These are phyloP conservation scores for Drosophila stalkeri DNA, from an alignment of 2,888 invertebrate genomes.

Conservation along the genomic window DNA sequence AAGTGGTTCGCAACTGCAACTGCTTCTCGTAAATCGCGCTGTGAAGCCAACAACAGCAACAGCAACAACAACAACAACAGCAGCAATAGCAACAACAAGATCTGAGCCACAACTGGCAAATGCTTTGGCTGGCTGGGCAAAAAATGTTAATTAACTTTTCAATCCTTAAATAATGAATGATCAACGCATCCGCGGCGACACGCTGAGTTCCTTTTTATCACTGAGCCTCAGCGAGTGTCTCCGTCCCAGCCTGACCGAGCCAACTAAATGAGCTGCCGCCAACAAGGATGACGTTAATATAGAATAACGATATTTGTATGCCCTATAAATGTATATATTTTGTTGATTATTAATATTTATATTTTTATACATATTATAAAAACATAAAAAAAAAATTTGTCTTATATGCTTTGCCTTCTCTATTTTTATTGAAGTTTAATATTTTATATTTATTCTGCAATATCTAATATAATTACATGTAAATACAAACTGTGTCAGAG, in stretches of 20 bases:
- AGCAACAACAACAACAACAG: slow-evolving; percentile 16
- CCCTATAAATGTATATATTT: not conserved
- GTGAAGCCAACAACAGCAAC: slow-evolving; percentile 32
- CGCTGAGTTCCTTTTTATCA: slow-evolving; percentile 85
- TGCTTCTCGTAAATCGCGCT: slow-evolving; percentile 72
- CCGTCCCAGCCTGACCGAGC: slow-evolving; percentile 10
- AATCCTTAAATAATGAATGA: slow-evolving; percentile 85
- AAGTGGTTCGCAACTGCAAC: slow-evolving; percentile 51
- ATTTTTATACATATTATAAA: too few relatives aligned
- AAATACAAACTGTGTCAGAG: too few relatives aligned
- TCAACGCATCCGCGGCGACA: slow-evolving; percentile 85
- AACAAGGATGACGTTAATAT: slow-evolving; percentile 8
- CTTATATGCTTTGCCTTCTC: too few relatives aligned
- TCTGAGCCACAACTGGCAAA: slow-evolving; percentile 31
- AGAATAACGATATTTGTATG: not conserved
- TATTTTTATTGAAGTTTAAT: too few relatives aligned
- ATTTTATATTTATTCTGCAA: too few relatives aligned
- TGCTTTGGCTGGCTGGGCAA: slow-evolving; percentile 71
- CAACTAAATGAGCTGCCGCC: slow-evolving; percentile 35
- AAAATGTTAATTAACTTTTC: slow-evolving; percentile 86
- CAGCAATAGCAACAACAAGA: slow-evolving; percentile 2
- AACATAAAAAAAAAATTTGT: too few relatives aligned
- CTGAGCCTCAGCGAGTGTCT: slow-evolving; percentile 56
- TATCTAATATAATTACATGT: too few relatives aligned
- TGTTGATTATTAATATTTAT: too few relatives aligned